Evolutionary conservation across 30 jellyfish, hydroid and myxozoan genomes (phyloP).

Genomic region (Pelagia noctiluca): DNA sequence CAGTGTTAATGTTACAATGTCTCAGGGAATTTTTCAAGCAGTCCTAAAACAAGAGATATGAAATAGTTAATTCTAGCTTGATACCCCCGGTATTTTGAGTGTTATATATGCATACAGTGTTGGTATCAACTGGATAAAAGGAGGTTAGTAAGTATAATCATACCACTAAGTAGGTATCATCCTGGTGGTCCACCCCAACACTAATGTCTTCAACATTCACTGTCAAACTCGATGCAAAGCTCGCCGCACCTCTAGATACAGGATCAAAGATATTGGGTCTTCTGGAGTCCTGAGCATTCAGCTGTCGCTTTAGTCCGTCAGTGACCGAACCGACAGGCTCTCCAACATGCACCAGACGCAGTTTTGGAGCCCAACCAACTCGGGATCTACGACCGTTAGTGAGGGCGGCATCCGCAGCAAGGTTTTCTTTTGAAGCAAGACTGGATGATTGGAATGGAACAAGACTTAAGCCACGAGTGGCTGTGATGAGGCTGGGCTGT

Average conservation of each 20-base stretch:
- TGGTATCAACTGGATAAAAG: slow-evolving; percentile 1
- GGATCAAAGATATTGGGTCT: slow-evolving; percentile 16
- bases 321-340: slow-evolving; percentile 44
- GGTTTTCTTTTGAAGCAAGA: slow-evolving; percentile 31
- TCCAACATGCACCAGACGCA: slow-evolving; percentile 67
- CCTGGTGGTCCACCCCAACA: slow-evolving; percentile 25
- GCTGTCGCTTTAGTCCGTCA: neutral
- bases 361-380: slow-evolving; percentile 85
- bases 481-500: slow-evolving; percentile 52
- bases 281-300: neutral
- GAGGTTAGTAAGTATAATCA: too few relatives aligned
- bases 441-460: slow-evolving; percentile 36
- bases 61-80: too few relatives aligned
- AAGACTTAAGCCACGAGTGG: slow-evolving; percentile 26
- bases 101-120: too few relatives aligned
- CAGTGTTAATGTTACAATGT: slow-evolving; percentile 49
- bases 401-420: slow-evolving; percentile 84
- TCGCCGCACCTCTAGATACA: neutral
- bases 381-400: slow-evolving; percentile 81
- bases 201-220: slow-evolving; percentile 38
- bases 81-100: too few relatives aligned
- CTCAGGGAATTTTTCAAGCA: slow-evolving; percentile 62
- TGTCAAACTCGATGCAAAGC: slow-evolving; percentile 14
- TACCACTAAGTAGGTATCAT: slow-evolving; percentile 44
- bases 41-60: slow-evolving; percentile 54